Base-by-base conservation (phyloP, 2,888 invertebrate species). In the Caenorhabditis zanzibari region DNA sequence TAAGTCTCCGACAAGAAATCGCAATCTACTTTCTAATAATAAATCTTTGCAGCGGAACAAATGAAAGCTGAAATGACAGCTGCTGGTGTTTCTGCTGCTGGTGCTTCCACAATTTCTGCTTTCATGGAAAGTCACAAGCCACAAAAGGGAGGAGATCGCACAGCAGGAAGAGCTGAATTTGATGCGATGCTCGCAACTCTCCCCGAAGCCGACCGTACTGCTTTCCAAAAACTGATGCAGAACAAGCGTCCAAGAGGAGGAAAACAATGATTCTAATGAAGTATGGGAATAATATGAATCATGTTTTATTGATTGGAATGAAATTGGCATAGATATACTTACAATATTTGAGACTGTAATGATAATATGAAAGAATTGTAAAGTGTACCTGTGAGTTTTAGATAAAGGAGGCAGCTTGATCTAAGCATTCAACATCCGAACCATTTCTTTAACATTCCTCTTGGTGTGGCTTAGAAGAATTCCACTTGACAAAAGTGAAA, bases 121-220 rank as follows among this genome's bases (percentile, higher is more conserved):
- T 74, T 74, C 56, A 74, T 74, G 74, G 63, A 49, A 12, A 28
- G 14, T 14, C 63, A 74, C 22, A 74, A 74, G 26, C 74, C 74
- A 6, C 61, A 61, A 24, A 63, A n/a, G 41, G 63, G 63, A 24
- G 63, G 35, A 5, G 54, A 54, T 41, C 73, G 38, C 49, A 63
- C 24, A 22, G 26, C 49, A 2, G 63, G 63, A 54, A 74, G 64
- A 44, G 63, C 74, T 3, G 64, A 38, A 41, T 74, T 74, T 19
- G 74, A 74, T 38, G 74, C 74, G n/a, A 74, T 74, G 74, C 44
- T 74, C 5, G 74, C 64, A 22, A 56, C 64, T 12, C 41, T 74
- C 16, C 28, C 74, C n/a, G 74, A 54, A 28, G 41, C 74, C 10
- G 74, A 74, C 56, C 74, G 74, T 44, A 4, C 41, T 26, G 74